phyloP scores from a whole-genome alignment of 1,140 invertebrate genomes.

The Drosophila ananassae region DNA sequence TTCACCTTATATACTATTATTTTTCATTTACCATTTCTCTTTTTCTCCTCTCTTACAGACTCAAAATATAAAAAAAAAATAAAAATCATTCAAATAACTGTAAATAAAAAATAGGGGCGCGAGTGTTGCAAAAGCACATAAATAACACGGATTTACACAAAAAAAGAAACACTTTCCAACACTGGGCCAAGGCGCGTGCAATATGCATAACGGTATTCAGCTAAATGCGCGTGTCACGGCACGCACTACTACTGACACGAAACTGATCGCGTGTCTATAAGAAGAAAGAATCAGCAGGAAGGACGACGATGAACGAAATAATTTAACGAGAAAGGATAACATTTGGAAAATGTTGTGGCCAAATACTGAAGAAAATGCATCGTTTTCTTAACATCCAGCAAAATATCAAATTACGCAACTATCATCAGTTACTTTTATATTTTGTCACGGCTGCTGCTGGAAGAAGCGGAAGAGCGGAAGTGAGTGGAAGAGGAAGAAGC shows the following conservation, averaged over 20 bases:
- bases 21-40: constrained; percentile 65
- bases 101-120: constrained; percentile 19
- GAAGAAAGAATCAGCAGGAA: constrained; percentile 7
- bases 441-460: constrained; percentile 77
- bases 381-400: constrained; percentile 83
- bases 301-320: constrained; percentile 18
- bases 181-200: constrained; percentile 52
- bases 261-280: constrained; percentile 52
- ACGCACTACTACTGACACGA: constrained; percentile 47
- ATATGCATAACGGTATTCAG: constrained; percentile 57
- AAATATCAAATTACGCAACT: constrained; percentile 83
- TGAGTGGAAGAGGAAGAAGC: constrained; percentile 34
- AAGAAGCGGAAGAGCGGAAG: constrained; percentile 55
- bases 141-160: background rate
- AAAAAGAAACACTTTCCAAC: constrained; percentile 38
- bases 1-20: constrained; percentile 64
- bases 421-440: constrained; percentile 84
- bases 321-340: constrained; percentile 23
- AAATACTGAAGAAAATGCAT: constrained; percentile 78
- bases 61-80: constrained; percentile 21
- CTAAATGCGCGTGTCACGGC: constrained; percentile 51
- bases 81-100: constrained; percentile 19
- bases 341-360: constrained; percentile 60
- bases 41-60: constrained; percentile 65
- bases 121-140: constrained; percentile 17